A percentile compares a stretch with the other conserved stretches of the same genome.
Conservation (phyloP, 1,140 invertebrate species). For the Pemphigus obesinymphae region DNA sequence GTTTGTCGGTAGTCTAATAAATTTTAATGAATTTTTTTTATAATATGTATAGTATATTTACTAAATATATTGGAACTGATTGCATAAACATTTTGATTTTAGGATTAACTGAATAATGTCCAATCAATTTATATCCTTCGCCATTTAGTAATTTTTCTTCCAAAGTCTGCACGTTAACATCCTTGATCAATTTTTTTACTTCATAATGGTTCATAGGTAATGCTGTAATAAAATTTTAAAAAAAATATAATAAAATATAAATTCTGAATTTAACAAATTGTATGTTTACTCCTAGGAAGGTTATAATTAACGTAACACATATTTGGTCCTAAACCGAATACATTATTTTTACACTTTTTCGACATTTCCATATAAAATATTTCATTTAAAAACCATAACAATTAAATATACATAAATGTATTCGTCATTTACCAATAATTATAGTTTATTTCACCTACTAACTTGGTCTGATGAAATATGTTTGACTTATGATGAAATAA, state of each 20-base stretch:
- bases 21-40: too few relatives aligned
- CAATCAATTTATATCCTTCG: conserved; percentile 66
- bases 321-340: conserved; percentile 27
- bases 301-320: conserved; percentile 36
- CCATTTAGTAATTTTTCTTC: conserved; percentile 73
- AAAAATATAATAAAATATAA: background rate
- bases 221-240: conserved; percentile 16
- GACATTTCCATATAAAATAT: background rate
- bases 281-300: conserved; percentile 9
- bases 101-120: conserved; percentile 62
- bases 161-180: conserved; percentile 68
- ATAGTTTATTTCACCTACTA: background rate
- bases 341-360: conserved; percentile 12
- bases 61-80: conserved; percentile 64
- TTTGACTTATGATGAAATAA: background rate
- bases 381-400: conserved; percentile 19
- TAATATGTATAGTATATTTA: conserved; percentile 49
- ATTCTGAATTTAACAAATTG: background rate
- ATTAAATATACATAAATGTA: background rate
- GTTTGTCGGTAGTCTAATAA: too few relatives aligned
- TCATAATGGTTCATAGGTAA: conserved; percentile 18
- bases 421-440: background rate
- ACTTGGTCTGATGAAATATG: background rate
- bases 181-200: conserved; percentile 52
- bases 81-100: conserved; percentile 64